These are phyloP conservation scores for Gisinianus flammeolus DNA, from an alignment of 2,888 invertebrate genomes.

Conservation along the genomic window DNA sequence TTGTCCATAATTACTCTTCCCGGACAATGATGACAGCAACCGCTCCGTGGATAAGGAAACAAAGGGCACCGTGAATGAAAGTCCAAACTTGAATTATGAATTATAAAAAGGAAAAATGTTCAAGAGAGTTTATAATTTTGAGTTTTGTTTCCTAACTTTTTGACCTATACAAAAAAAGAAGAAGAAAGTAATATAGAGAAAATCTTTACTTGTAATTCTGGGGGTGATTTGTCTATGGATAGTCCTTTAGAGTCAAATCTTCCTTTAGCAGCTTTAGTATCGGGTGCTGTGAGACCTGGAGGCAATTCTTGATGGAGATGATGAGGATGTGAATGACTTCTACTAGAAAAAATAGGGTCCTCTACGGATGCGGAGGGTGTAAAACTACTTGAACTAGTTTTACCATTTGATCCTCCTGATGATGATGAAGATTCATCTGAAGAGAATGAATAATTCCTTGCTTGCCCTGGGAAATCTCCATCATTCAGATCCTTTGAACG, in stretches of 20 bases:
- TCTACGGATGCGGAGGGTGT: conserved; percentile 12
- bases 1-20: conserved; percentile 30
- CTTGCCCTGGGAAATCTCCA: background rate
- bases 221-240: conserved; percentile 49
- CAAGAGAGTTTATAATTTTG: too few species aligned
- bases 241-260: conserved; percentile 63
- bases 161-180: too few species aligned
- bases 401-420: too few species aligned
- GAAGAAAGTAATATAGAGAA: too few species aligned
- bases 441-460: background rate
- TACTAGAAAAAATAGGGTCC: conserved; percentile 27
- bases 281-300: conserved; percentile 9
- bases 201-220: conserved; percentile 48
- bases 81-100: conserved; percentile 47
- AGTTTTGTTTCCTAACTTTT: too few species aligned
- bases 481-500: background rate
- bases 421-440: background rate
- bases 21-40: conserved; percentile 43
- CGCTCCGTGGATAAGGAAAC: conserved; percentile 53
- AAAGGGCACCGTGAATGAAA: conserved; percentile 56
- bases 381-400: background rate
- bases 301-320: conserved; percentile 16
- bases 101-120: background rate
- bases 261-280: conserved; percentile 13
- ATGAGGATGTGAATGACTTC: conserved; percentile 11